Conservation (phyloP, 2,888 invertebrate species). For the Sicus ferrugineus region DNA sequence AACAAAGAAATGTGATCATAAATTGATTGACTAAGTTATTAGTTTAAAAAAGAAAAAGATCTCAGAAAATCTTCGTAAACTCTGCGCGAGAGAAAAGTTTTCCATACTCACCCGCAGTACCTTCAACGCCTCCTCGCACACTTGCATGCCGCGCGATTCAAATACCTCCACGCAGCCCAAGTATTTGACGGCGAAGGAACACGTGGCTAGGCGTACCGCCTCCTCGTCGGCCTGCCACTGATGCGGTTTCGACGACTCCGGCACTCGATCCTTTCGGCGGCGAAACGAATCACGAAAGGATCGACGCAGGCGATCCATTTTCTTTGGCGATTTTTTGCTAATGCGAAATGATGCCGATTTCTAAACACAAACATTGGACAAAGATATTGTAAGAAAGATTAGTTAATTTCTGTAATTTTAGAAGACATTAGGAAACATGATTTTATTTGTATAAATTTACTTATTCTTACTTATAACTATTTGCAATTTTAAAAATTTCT, state of each 20-base stretch:
- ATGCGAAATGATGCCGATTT: slow-evolving; percentile 68
- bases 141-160: slow-evolving; percentile 99
- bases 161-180: slow-evolving; percentile 99
- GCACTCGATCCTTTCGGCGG: slow-evolving; percentile 85
- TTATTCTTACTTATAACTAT: no score
- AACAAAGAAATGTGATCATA: no score
- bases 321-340: slow-evolving; percentile 74
- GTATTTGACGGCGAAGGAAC: slow-evolving; percentile 98
- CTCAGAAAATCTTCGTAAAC: not conserved
- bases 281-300: slow-evolving; percentile 95
- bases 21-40: not conserved
- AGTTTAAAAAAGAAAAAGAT: not conserved
- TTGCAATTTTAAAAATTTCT: no score
- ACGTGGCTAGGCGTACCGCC: slow-evolving; percentile 93
- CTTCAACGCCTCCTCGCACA: slow-evolving; percentile 98
- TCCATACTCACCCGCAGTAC: slow-evolving; percentile 85
- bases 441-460: no score
- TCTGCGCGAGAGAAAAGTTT: not conserved
- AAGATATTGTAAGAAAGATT: slow-evolving; percentile 22
- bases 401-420: no score
- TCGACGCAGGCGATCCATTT: slow-evolving; percentile 88
- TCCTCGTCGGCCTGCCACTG: slow-evolving; percentile 99
- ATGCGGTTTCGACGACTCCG: slow-evolving; percentile 94
- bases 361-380: slow-evolving; percentile 57
- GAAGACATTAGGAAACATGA: no score